Evolutionary conservation across 2,888 invertebrate species (phyloP).

Genomic region (Calameuta filiformis): DNA sequence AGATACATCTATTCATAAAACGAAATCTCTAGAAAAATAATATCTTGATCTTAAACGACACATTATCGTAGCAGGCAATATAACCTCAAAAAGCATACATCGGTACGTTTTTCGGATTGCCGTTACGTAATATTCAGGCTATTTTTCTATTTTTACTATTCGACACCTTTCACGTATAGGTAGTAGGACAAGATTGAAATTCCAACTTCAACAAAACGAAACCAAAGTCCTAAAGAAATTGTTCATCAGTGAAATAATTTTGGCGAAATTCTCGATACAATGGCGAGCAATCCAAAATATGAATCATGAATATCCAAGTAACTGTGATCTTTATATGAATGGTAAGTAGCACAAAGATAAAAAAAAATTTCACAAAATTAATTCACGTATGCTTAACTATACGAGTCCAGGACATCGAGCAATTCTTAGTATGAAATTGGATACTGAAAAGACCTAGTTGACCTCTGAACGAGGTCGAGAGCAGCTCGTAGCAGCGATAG

Average conservation of each 20-base stretch:
- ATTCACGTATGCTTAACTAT: background rate
- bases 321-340: background rate
- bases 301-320: background rate
- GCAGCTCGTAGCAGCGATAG: background rate
- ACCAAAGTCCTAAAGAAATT: background rate
- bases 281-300: background rate
- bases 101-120: background rate
- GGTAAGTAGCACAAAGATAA: background rate
- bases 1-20: background rate
- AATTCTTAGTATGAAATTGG: background rate
- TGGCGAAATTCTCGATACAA: background rate
- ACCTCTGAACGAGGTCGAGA: constrained; percentile 34
- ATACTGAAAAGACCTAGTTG: constrained; percentile 16
- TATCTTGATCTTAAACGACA: background rate
- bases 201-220: background rate
- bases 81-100: background rate
- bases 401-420: background rate
- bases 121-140: background rate
- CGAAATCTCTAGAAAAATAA: background rate
- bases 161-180: background rate
- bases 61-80: background rate
- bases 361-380: background rate
- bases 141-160: constrained; percentile 6
- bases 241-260: background rate
- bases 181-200: background rate